These are phyloP conservation scores for Epizoanthus ramosus DNA, from an alignment of 92 coral and sea anemone species.

Conservation along the genomic window DNA sequence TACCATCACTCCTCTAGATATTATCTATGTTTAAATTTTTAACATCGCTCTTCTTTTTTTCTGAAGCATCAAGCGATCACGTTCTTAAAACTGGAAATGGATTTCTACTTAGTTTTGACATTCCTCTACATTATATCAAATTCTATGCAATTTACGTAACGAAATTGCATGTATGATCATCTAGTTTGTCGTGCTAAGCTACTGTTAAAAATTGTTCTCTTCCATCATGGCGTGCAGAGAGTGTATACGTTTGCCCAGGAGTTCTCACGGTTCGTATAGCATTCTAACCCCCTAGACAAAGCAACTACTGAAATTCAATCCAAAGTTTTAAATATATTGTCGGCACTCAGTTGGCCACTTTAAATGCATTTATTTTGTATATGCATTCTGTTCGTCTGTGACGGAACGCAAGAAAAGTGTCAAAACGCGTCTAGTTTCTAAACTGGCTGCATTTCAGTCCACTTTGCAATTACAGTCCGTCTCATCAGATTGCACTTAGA, in stretches of 20 bases:
- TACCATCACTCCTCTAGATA: too few species aligned
- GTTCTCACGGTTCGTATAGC: constrained; percentile 26
- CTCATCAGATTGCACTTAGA: neutral
- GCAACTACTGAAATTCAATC: constrained; percentile 32
- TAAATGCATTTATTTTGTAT: neutral
- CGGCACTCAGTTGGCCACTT: neutral
- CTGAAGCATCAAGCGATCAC: too few species aligned
- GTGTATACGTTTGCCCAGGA: neutral
- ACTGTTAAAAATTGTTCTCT: neutral
- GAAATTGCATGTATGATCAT: too few species aligned
- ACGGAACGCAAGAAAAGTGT: neutral
- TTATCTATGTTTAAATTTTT: too few species aligned
- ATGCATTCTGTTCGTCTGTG: neutral
- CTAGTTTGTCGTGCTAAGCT: neutral
- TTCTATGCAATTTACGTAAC: too few species aligned
- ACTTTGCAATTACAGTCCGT: neutral
- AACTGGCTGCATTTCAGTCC: neutral
- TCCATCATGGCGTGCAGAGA: neutral
- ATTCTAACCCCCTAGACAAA: constrained; percentile 8
- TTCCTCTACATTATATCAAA: too few species aligned
- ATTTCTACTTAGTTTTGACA: too few species aligned
- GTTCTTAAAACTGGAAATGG: too few species aligned
- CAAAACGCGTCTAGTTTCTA: neutral
- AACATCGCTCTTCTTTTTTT: too few species aligned
- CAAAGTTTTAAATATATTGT: constrained; percentile 1